Conservation (phyloP, 2,797 vertebrate genomes). For the Falco columbarius region DNA sequence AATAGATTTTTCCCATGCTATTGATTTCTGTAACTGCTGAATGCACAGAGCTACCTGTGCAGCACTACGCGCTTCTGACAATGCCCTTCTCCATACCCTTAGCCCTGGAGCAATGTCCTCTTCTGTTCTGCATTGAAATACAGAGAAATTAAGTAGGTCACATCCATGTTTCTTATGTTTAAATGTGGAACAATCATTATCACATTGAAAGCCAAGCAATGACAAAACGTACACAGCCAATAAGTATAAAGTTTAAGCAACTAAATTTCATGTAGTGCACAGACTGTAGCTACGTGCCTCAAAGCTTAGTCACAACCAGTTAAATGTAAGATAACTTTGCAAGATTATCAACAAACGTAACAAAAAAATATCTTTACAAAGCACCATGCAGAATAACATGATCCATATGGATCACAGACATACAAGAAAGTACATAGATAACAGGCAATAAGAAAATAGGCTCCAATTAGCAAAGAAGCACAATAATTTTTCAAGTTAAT, state of each 20-base stretch:
- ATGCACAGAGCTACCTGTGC: conserved; percentile 98
- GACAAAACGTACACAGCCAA: conserved; percentile 84
- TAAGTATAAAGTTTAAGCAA: conserved; percentile 84
- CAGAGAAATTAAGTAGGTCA: conserved; percentile 77
- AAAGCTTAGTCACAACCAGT: conserved; percentile 83
- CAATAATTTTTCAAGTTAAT: conserved; percentile 91
- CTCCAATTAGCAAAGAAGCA: conserved; percentile 94
- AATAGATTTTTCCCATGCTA: conserved; percentile 99
- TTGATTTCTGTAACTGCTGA: conserved; percentile 98
- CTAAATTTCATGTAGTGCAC: conserved; percentile 85
- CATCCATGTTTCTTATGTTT: conserved; percentile 51
- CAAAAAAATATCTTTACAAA: conserved; percentile 80
- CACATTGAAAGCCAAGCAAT: conserved; percentile 85
- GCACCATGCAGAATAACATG: conserved; percentile 87
- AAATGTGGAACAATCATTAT: conserved; percentile 78
- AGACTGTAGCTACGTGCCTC: conserved; percentile 84
- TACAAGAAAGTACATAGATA: conserved; percentile 84
- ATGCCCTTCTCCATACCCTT: conserved; percentile 95
- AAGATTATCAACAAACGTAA: conserved; percentile 81
- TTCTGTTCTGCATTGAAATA: conserved; percentile 86
- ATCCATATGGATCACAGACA: conserved; percentile 82
- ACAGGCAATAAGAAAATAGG: conserved; percentile 88
- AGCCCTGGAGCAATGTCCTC: conserved; percentile 98
- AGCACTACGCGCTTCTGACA: conserved; percentile 92
- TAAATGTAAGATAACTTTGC: conserved; percentile 82